These are phyloP conservation scores for Tetheella fluctuosa DNA, from an alignment of 2,888 invertebrate species.

Conservation along the genomic window DNA sequence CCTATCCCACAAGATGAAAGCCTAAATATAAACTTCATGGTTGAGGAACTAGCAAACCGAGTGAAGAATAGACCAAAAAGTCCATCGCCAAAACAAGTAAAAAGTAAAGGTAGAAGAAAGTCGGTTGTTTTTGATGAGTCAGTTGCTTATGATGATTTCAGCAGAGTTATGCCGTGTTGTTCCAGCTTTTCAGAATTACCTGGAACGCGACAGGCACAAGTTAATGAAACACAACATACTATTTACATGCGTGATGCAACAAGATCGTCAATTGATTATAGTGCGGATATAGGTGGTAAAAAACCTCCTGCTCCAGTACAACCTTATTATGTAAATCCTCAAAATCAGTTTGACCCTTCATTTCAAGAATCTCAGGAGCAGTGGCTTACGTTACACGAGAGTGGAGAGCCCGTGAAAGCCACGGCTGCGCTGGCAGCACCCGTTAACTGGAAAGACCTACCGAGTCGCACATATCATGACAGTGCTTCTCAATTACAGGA, in stretches of 20 bases:
- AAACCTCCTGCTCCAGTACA: not conserved
- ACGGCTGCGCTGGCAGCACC: not conserved
- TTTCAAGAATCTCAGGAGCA: conserved; percentile 13
- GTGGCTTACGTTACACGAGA: conserved; percentile 21
- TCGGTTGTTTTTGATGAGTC: conserved; percentile 43
- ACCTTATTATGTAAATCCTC: not conserved
- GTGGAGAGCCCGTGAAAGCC: conserved; percentile 13
- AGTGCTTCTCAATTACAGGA: not conserved
- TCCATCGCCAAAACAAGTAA: conserved; percentile 14
- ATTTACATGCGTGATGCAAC: conserved; percentile 1
- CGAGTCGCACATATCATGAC: not conserved
- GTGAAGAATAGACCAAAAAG: conserved; percentile 44
- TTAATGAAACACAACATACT: not conserved
- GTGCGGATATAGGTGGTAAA: not conserved
- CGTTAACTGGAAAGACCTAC: not conserved
- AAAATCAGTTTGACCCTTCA: not conserved
- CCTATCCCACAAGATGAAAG: conserved; percentile 38
- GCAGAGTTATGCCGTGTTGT: conserved; percentile 36
- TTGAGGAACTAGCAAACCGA: conserved; percentile 56
- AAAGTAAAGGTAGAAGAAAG: conserved; percentile 23
- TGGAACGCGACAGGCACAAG: conserved; percentile 19
- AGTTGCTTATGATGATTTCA: conserved; percentile 44
- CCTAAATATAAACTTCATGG: conserved; percentile 47
- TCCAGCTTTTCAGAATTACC: conserved; percentile 38
- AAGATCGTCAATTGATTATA: not conserved